phyloP scores from a whole-genome alignment of 2,888 invertebrate genomes.

The Drosophila hamatofila region DNA sequence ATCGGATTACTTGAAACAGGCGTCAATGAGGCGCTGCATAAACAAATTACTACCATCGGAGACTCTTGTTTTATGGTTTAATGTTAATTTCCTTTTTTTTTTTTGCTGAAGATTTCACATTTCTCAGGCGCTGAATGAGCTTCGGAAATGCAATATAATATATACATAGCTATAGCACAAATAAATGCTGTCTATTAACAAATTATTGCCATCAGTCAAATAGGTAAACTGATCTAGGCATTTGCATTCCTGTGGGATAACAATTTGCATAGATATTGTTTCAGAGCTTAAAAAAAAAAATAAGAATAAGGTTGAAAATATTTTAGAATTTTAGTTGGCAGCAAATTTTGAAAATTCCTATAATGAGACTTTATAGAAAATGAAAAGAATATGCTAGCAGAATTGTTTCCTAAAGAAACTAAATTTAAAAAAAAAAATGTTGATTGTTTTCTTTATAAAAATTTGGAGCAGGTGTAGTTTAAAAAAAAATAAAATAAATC shows the following conservation, averaged over 20 bases:
- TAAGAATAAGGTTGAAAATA: not conserved
- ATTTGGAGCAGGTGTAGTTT: too few species aligned
- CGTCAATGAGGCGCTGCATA: slow-evolving; percentile 79
- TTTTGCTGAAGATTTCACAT: slow-evolving; percentile 77
- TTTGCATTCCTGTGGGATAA: not conserved
- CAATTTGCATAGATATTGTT: not conserved
- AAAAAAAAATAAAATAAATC: too few species aligned
- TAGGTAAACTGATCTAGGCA: slow-evolving; percentile 7
- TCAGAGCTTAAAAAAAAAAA: not conserved
- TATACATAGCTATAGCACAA: not conserved
- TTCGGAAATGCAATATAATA: slow-evolving; percentile 20
- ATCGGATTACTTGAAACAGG: slow-evolving; percentile 65
- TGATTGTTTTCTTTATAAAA: too few species aligned
- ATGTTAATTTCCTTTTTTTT: slow-evolving; percentile 18
- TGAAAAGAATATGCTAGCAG: too few species aligned
- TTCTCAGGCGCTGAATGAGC: slow-evolving; percentile 60
- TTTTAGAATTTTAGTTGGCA: not conserved
- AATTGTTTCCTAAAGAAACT: too few species aligned
- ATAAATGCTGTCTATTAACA: slow-evolving; percentile 5
- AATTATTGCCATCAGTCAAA: not conserved
- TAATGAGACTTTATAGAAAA: not conserved
- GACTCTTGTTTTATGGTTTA: slow-evolving; percentile 37
- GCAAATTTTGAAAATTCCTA: not conserved
- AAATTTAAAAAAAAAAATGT: not conserved
- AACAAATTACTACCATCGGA: slow-evolving; percentile 70